These are phyloP conservation scores for Lordiphosa clarofinis DNA, from an alignment of 1,140 invertebrate species.

Conservation along the genomic window DNA sequence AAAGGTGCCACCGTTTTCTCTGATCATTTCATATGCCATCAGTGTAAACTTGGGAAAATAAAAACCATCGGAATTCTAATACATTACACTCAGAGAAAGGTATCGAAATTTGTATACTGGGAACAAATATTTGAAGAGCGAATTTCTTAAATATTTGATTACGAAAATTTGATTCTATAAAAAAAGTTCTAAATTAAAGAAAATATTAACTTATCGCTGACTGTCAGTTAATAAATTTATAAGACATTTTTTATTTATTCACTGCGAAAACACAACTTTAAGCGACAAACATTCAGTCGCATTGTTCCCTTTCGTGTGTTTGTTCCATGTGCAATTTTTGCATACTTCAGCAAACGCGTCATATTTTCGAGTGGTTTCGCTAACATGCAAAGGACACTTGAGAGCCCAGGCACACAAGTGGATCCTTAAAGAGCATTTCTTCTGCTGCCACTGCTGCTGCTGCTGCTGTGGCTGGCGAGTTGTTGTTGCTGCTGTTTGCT, in stretches of 20 bases:
- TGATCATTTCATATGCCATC: conserved; percentile 52
- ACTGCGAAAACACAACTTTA: conserved; percentile 30
- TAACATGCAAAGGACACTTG: conserved; percentile 77
- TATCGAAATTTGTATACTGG: too few relatives aligned
- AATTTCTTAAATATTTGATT: too few relatives aligned
- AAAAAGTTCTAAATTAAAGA: too few relatives aligned
- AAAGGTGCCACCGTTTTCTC: conserved; percentile 57
- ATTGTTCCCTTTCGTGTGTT: conserved; percentile 39
- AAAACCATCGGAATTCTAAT: too few relatives aligned
- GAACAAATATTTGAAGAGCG: too few relatives aligned
- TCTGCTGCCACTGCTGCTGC: conserved; percentile 25
- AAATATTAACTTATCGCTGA: too few relatives aligned
- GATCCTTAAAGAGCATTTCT: conserved; percentile 78
- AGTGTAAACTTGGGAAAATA: too few relatives aligned
- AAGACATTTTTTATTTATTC: not conserved
- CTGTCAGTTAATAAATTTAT: not conserved
- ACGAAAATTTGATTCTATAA: too few relatives aligned
- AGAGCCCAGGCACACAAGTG: conserved; percentile 75
- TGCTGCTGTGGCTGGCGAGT: conserved; percentile 11
- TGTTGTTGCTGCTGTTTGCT: conserved; percentile 34
- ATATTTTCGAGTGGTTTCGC: conserved; percentile 78
- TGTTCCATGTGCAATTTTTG: conserved; percentile 77
- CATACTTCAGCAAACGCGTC: conserved; percentile 78
- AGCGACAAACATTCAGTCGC: conserved; percentile 63
- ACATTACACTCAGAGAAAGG: too few relatives aligned